Conservation (phyloP, 2,797 vertebrate species). For the Characodon lateralis region DNA sequence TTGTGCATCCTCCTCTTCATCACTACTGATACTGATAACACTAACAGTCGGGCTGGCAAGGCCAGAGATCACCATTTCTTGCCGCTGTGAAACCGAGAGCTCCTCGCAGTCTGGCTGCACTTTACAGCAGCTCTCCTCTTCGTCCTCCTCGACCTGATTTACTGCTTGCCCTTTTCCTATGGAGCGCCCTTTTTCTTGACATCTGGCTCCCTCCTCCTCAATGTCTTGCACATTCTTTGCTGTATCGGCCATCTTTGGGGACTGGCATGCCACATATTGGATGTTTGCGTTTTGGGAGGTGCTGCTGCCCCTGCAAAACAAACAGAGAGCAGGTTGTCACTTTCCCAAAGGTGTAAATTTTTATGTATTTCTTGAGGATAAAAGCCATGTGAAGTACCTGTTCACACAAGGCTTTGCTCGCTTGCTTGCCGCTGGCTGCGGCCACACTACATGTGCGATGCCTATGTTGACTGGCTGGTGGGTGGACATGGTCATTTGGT, state of each 20-base stretch:
- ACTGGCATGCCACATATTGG: constrained; percentile 89
- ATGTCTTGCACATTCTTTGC: constrained; percentile 86
- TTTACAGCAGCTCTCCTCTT: constrained; percentile 81
- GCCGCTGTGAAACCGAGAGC: constrained; percentile 81
- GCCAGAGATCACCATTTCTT: constrained; percentile 88
- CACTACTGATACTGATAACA: constrained; percentile 97
- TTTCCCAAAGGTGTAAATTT: neutral
- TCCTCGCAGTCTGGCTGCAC: constrained; percentile 81
- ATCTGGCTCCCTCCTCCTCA: constrained; percentile 80
- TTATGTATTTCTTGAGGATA: neutral
- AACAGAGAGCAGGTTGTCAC: constrained; percentile 1
- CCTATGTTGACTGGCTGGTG: constrained; percentile 97
- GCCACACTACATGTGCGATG: constrained; percentile 98
- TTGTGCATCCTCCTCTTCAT: constrained; percentile 81
- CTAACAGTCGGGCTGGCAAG: constrained; percentile 91
- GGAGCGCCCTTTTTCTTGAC: constrained; percentile 76
- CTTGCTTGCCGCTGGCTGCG: constrained; percentile 91
- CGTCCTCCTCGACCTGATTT: constrained; percentile 65
- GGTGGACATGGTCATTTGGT: constrained; percentile 95
- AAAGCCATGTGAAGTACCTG: constrained; percentile 81
- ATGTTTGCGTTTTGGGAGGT: constrained; percentile 88
- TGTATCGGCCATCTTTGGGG: constrained; percentile 91
- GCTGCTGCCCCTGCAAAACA: constrained; percentile 80
- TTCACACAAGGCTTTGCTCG: constrained; percentile 91
- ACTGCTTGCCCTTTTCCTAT: constrained; percentile 78